Base-by-base conservation (phyloP, 2,888 invertebrate species). In the Tetragonula carbonaria region DNA sequence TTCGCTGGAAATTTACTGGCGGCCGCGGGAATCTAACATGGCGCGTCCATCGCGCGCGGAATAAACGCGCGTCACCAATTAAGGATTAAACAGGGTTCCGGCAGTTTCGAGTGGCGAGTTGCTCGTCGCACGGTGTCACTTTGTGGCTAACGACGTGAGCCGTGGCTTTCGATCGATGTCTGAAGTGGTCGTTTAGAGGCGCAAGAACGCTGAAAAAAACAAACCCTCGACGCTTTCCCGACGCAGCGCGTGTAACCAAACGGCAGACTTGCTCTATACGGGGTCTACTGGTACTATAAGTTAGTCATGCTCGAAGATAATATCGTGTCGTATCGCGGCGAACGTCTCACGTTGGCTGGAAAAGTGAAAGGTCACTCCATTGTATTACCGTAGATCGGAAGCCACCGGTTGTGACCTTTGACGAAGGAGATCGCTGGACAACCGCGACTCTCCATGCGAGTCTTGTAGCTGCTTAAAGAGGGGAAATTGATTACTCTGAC, bases 111-210 rank as follows among this genome's bases (percentile, higher is more conserved):
- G 83, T 83, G 76, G 81, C 82, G 81, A 81, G 82, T 83, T 83
- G 82, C 82, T 76, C 82, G 82, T 83, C 81, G 76, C 82, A 68
- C 72, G 76, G 73, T 83, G 82, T 83, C 83, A 83, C 76, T 83
- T 81, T 76, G 83, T 63, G 83, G 83, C 76, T 83, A 83, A 83
- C 83, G 83, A 83, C 71, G 81, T 66, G 72, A 55, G 75, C 62
- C 66, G 33, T 71, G 16, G 16, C 72, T 75, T 45, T 51, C 83
- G 83, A 81, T 83, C 83, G 83, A 83, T 83, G 82, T 83, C 83
- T 81, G 76, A 81, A 83, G 83, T 81, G 82, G 83, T 83, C 82
- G 83, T 83, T 83, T 81, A 81, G 76, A 57, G 72, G 76, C 51
- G 67, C 51, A 73, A 73, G 83, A 81, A 83, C 76, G 62, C 28